A percentile compares a stretch with the other conserved stretches of the same genome.
These are phyloP conservation scores for Acanthurus leucopareius DNA, from an alignment of 2,797 vertebrate species.

Conservation along the genomic window DNA sequence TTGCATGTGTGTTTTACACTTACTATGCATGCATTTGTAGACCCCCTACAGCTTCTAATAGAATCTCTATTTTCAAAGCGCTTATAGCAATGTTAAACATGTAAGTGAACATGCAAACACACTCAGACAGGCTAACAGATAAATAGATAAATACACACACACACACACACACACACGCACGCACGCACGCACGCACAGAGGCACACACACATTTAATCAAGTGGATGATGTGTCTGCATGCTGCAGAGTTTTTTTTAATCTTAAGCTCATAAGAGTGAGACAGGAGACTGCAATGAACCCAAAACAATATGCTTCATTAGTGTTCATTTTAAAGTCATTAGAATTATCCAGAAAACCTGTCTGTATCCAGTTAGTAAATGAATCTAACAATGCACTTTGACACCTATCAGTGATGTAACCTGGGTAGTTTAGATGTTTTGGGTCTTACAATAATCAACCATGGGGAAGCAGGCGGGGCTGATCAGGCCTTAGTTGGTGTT, in stretches of 20 bases:
- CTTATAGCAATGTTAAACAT: slow-evolving; percentile 35
- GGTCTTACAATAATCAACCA: too few species aligned
- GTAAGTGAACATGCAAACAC: slow-evolving; percentile 32
- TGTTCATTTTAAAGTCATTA: neutral
- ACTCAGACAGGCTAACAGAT: neutral
- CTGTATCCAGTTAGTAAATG: too few species aligned
- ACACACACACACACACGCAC: slow-evolving; percentile 5
- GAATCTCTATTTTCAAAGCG: slow-evolving; percentile 51
- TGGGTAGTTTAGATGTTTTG: too few species aligned
- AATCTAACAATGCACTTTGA: too few species aligned
- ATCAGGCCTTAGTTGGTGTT: too few species aligned
- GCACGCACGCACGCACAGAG: neutral
- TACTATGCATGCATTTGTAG: slow-evolving; percentile 48
- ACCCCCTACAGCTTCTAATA: slow-evolving; percentile 51
- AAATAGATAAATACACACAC: neutral
- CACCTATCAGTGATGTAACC: too few species aligned
- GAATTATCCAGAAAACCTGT: too few species aligned
- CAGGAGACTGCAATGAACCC: neutral
- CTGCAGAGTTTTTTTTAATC: neutral
- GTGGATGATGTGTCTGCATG: slow-evolving; percentile 24
- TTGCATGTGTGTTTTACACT: slow-evolving; percentile 25
- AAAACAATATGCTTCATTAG: neutral
- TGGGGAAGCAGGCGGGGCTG: too few species aligned
- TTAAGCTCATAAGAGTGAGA: slow-evolving; percentile 17
- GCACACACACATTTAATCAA: slow-evolving; percentile 10